phyloP scores from a whole-genome alignment of 2,888 invertebrate genomes.

The Eledona agricola region DNA sequence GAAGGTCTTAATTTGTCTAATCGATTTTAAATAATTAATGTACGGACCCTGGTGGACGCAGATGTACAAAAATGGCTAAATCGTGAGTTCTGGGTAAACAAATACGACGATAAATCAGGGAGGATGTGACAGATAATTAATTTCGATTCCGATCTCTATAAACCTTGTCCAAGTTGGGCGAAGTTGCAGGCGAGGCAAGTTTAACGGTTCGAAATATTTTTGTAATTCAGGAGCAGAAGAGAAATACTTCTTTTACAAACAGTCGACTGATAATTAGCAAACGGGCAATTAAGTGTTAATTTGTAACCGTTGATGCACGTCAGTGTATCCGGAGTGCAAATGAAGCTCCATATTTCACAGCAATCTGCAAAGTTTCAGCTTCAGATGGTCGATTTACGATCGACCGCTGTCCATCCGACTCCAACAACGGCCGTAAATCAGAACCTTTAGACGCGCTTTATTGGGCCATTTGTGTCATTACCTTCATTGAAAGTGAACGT shows the following conservation, averaged over 20 bases:
- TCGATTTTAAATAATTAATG: conserved; percentile 1
- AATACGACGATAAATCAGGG: conserved; percentile 23
- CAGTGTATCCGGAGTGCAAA: conserved; percentile 57
- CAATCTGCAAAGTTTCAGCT: conserved; percentile 59
- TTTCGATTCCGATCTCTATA: conserved; percentile 14
- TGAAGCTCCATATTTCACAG: conserved; percentile 61
- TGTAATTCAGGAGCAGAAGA: no score
- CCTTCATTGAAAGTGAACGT: conserved; percentile 9
- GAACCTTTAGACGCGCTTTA: conserved; percentile 16
- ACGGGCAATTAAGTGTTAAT: conserved; percentile 52
- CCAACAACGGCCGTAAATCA: conserved; percentile 35
- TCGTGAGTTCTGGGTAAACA: conserved; percentile 6
- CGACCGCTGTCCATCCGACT: conserved; percentile 51
- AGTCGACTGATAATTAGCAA: conserved; percentile 1
- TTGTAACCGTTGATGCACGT: conserved; percentile 55
- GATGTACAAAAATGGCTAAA: neutral
- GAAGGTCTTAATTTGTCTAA: no score
- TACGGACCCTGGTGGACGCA: conserved; percentile 1
- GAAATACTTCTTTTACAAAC: no score
- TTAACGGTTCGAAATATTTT: no score
- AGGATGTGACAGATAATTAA: conserved; percentile 17
- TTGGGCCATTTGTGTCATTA: conserved; percentile 30
- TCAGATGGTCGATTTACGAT: conserved; percentile 60
- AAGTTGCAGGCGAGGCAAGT: conserved; percentile 24
- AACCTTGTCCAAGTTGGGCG: conserved; percentile 12